phyloP scores from a whole-genome alignment of 2,888 invertebrate species.

The Auanema freiburgensis region DNA sequence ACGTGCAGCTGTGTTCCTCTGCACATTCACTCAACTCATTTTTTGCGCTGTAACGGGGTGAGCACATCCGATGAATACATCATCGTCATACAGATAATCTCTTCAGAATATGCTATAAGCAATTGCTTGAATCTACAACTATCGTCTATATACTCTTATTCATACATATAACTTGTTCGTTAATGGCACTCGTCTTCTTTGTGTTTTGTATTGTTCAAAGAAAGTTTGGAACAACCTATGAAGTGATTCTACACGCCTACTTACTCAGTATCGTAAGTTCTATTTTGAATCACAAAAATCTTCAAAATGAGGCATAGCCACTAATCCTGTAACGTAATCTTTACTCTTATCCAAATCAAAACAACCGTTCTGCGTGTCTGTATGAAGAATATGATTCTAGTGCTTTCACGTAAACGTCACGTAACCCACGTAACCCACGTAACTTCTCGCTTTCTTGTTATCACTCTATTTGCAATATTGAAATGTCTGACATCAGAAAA shows the following conservation, averaged over 20 bases:
- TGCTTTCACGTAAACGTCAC: too few relatives aligned
- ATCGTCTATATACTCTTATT: constrained; percentile 43
- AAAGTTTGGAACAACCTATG: constrained; percentile 44
- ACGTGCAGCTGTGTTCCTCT: constrained; percentile 12
- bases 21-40: constrained; percentile 15
- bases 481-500: too few relatives aligned
- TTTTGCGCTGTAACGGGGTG: constrained; percentile 12
- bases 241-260: constrained; percentile 45
- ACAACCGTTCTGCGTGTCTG: too few relatives aligned
- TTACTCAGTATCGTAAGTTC: constrained; percentile 42
- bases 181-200: constrained; percentile 33
- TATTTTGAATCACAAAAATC: background rate
- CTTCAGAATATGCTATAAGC: constrained; percentile 38
- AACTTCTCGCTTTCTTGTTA: too few relatives aligned
- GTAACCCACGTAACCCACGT: too few relatives aligned
- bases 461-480: too few relatives aligned
- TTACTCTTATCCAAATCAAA: too few relatives aligned
- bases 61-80: background rate
- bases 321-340: too few relatives aligned
- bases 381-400: too few relatives aligned
- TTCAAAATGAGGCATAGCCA: too few relatives aligned
- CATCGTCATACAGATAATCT: background rate
- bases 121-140: constrained; percentile 28
- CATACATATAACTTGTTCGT: constrained; percentile 39
- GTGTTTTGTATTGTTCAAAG: constrained; percentile 35